Evolutionary conservation across 2,113 vertebrate species (phyloP), one percentile per base, ranked within the genome.

Genomic region (Oncorhynchus clarkii): DNA sequence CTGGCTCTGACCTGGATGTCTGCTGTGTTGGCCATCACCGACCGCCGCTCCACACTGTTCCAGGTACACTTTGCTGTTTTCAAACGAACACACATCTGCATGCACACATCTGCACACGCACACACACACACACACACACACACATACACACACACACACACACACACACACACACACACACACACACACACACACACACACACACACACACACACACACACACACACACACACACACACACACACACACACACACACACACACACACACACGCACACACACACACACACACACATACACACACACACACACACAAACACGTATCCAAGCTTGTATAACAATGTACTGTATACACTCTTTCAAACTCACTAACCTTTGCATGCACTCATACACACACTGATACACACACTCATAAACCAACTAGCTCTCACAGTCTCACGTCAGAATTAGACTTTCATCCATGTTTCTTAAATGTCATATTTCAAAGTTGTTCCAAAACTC

Each of bases 1-100:
- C 93, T 99, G 88, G 98, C 98, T 0, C 95, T 99, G 87, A 99
- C 98, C 84, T 99, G 98, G 98, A 99, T 99, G 98, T 99, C 97
- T 71, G 98, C 98, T 0, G 97, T 99, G 88, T 91, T 99, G 85
- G 98, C 98, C 91, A 99, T 99, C 93, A 99, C 97, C 2, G 97
- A 99, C 90, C 96, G 97, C 45, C 96, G 96, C 91, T 99, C 96
- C 84, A 96, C 94, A 68, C 94, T 97, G 80, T 97, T 97, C 92
- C 96, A 97, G 93, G 95, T 97, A 89, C 93, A 94, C 87, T 13
- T 3, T 13, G 2, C 75, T 65, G 64, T 22, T 12, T 11, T 16
- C 39, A 49, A 20, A 22, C 29, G 3, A 48, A 68, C 57, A 74
- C 57, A 64, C 6, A 34, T 34, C 6, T 34, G 31, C 5, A 31